Conservation (phyloP, 2,113 vertebrate genomes). For the Mesitornis unicolor region DNA sequence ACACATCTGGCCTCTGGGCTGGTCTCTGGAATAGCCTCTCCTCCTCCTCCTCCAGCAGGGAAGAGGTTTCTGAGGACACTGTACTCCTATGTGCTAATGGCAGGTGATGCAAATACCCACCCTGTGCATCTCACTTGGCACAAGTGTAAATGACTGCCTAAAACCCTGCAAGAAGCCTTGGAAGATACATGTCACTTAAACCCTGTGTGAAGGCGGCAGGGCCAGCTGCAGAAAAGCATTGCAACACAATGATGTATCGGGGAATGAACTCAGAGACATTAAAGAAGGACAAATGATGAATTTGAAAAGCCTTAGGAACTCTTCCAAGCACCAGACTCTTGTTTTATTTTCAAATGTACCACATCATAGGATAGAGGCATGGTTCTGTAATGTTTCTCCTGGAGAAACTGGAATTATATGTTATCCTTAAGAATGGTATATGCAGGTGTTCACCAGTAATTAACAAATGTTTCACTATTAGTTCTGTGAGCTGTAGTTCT, state of each 20-base stretch:
- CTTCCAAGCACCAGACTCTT: not conserved
- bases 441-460: slow-evolving; percentile 32
- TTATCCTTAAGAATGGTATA: slow-evolving; percentile 9
- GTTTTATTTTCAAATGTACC: slow-evolving; percentile 5
- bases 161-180: not conserved
- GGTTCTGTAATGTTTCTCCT: not conserved
- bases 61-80: not conserved
- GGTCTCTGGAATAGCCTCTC: not conserved
- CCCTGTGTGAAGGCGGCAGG: rapidly evolving
- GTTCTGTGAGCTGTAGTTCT: not conserved
- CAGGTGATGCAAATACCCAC: not conserved
- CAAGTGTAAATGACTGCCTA: not conserved
- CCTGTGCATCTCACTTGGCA: not conserved
- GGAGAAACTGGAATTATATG: not conserved
- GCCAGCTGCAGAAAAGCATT: not conserved
- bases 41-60: not conserved
- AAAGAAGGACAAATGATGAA: not conserved
- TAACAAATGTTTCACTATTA: slow-evolving; percentile 7
- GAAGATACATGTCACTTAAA: not conserved
- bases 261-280: not conserved
- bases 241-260: not conserved
- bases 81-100: not conserved
- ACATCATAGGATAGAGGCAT: not conserved
- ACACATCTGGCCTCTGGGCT: not conserved
- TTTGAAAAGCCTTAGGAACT: not conserved